Conservation (phyloP, 2,113 vertebrate genomes). For the Galemys pyrenaicus region DNA sequence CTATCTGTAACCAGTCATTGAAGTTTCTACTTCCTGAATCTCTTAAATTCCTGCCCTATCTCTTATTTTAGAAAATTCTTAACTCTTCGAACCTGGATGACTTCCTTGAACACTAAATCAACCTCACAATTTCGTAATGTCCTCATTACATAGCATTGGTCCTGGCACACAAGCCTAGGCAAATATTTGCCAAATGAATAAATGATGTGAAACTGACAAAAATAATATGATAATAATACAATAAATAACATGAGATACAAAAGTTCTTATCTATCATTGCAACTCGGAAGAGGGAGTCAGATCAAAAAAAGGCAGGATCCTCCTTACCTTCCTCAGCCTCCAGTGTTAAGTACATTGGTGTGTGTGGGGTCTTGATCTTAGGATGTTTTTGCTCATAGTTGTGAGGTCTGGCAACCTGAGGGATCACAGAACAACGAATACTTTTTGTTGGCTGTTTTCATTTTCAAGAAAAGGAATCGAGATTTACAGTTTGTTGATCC, state of each 20-base stretch:
- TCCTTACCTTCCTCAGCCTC: not conserved
- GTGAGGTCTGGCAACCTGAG: not conserved
- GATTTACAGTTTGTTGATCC: not conserved
- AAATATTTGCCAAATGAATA: slow-evolving; percentile 51
- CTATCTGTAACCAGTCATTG: not conserved
- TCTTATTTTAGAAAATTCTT: slow-evolving; percentile 5
- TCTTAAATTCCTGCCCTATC: not conserved
- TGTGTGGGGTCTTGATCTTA: not conserved
- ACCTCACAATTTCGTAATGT: not conserved
- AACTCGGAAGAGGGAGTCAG: not conserved
- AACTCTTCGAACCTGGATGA: not conserved
- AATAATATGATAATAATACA: not conserved
- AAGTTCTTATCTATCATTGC: not conserved
- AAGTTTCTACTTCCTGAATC: not conserved
- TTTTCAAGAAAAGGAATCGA: not conserved
- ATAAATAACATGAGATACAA: not conserved
- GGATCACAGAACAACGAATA: not conserved
- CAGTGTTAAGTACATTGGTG: not conserved
- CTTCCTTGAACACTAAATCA: slow-evolving; percentile 4
- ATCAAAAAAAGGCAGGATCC: not conserved
- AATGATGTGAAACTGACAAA: not conserved
- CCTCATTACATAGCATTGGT: not conserved
- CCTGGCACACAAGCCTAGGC: not conserved
- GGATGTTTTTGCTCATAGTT: not conserved
- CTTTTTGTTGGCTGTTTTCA: not conserved